phyloP scores from a whole-genome alignment of 2,797 vertebrate species.

The Rhinoraja longicauda region DNA sequence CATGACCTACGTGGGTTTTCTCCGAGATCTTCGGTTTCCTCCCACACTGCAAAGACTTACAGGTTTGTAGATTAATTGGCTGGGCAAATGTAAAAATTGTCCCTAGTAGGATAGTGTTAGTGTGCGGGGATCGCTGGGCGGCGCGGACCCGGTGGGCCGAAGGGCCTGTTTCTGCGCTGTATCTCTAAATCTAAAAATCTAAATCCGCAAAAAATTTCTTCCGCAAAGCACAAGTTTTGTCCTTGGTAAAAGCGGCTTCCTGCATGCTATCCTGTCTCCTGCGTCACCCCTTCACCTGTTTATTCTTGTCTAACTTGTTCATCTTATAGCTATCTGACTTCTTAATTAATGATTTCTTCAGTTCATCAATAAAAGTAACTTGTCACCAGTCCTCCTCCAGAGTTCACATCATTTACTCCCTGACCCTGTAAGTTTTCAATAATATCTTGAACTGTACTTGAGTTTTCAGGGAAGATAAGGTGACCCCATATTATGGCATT shows the following conservation, averaged over 20 bases:
- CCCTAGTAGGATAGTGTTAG: too few relatives aligned
- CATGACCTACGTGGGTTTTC: too few relatives aligned
- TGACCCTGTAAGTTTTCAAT: background rate
- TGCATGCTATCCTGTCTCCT: background rate
- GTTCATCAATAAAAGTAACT: background rate
- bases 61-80: too few relatives aligned
- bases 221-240: background rate
- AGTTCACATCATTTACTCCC: background rate
- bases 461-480: background rate
- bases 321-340: background rate
- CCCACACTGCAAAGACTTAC: too few relatives aligned
- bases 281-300: background rate
- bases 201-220: too few relatives aligned
- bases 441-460: background rate
- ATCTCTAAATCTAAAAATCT: too few relatives aligned
- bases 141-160: too few relatives aligned
- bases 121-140: too few relatives aligned
- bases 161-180: too few relatives aligned
- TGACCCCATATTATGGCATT: background rate
- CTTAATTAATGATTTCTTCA: background rate
- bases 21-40: too few relatives aligned
- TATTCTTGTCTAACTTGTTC: too few relatives aligned
- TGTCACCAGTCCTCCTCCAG: background rate
- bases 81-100: too few relatives aligned
- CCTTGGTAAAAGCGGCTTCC: background rate